Evolutionary conservation across 2,888 invertebrate species (phyloP), one percentile per base, ranked within the genome.

Genomic region (Aphelenchoides bicaudatus): DNA sequence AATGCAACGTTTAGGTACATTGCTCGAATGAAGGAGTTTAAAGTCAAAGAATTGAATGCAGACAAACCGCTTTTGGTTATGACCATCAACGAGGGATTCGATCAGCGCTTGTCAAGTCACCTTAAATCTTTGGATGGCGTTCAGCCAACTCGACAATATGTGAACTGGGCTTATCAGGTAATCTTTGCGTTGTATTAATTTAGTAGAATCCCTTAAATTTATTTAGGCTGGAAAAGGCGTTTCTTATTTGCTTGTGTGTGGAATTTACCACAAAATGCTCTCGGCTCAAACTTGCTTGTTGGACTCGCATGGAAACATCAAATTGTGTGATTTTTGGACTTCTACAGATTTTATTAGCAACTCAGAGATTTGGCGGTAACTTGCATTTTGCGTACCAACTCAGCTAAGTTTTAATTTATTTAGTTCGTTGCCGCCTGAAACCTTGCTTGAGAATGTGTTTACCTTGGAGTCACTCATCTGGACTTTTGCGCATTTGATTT

Each of bases 91-190:
- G 34, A 34, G 34, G 34, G 34, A 10, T 34, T 34, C 34, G 34
- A 34, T 10, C 34, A n/a, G 34, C 10, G n/a, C 34, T n/a, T 34
- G 10, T 34, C n/a, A 10, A n/a, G n/a, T n/a, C n/a, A 10, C 34
- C 34, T 34, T 10, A 10, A 34, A 10, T 10, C 10, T 10, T n/a
- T 10, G 34, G 34, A 34, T 10, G 34, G n/a, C 10, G 34, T n/a
- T 10, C 34, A n/a, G 10, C n/a, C 34, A n/a, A 34, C n/a, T 10
- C 10, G n/a, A 10, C 10, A 34, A n/a, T 34, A 34, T n/a, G 34
- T 34, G 10, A n/a, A n/a, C n/a, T 34, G 34, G 34, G n/a, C n/a
- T n/a, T 34, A 34, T n/a, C 34, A 34, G 34, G 34, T 34, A n/a
- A 34, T 10, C n/a, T 34, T n/a, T 34, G 10, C n/a, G n/a, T n/a